Evolutionary conservation across 2,888 invertebrate species (phyloP), one percentile per base, ranked within the genome.

Genomic region (Tenthredo distinguenda): DNA sequence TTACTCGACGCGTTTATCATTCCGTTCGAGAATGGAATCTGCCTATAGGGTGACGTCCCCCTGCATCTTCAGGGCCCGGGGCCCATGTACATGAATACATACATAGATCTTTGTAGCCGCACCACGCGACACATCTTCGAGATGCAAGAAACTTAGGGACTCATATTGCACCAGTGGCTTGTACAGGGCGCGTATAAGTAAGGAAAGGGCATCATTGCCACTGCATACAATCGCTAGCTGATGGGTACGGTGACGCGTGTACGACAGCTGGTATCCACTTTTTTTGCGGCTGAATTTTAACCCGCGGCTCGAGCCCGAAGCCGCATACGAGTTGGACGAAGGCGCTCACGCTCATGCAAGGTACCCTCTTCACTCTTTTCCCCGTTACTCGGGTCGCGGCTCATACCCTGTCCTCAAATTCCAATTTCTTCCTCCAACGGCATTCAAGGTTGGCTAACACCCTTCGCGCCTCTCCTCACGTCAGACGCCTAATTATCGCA

Each of bases 211-310:
- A 40, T 43, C 81, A 50, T 62, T 62, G 37, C 58, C 50, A n/a
- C 31, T 37, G 62, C 34, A 77, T 31, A 77, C 77, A 62, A 81
- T 62, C 62, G 81, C 43, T 68, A 31, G 71, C 83, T 47, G 43
- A 9, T 71, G 31, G 62, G 62, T 58, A 68, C 68, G 90, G 89
- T 91, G 92, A 92, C 92, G 92, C 92, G 92, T 92, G 92, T 92
- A 91, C 90, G 91, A 90, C 92, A 92, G 92, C 92, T 92, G 92
- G 90, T 91, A 90, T 89, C 87, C 91, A 89, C 88, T 90, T 91
- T 92, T 91, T 91, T 91, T 88, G 74, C 85, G 71, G 65, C 86
- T 76, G 87, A 84, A 87, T 85, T 86, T 86, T 85, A 85, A 85
- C 62, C 77, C 86, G 79, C 55, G 77, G 55, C 86, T 86, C 85